Evolutionary conservation across 2,797 vertebrate species (phyloP).

Genomic region (Pantherophis alleghaniensis): DNA sequence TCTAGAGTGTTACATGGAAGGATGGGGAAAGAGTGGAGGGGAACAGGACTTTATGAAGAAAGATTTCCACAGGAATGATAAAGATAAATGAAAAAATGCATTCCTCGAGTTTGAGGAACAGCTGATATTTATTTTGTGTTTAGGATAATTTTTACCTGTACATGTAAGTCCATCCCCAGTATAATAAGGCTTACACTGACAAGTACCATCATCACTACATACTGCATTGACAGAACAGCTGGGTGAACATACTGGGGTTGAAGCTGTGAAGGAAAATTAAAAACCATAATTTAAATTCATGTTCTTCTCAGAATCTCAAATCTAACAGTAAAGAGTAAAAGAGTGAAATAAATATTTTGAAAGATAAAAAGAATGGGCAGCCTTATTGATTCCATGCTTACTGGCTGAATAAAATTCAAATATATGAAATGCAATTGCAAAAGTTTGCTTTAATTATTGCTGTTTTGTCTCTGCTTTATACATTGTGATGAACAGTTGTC

Average conservation of each 20-base stretch:
- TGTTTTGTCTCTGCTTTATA: neutral
- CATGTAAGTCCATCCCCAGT: constrained; percentile 87
- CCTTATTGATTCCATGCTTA: neutral
- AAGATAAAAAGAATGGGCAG: neutral
- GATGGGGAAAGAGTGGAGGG: neutral
- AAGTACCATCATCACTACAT: constrained; percentile 85
- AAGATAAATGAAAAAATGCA: neutral
- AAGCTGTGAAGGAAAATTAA: constrained; percentile 66
- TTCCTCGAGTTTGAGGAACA: neutral
- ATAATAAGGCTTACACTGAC: constrained; percentile 84
- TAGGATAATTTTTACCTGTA: constrained; percentile 72
- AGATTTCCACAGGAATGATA: neutral
- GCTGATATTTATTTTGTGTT: neutral
- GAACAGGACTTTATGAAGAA: neutral
- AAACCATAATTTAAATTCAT: neutral
- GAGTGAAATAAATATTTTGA: neutral
- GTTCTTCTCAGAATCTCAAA: neutral
- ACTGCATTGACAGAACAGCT: constrained; percentile 80
- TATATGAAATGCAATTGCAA: neutral
- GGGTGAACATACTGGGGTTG: constrained; percentile 74
- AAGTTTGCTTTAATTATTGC: neutral
- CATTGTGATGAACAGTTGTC: neutral
- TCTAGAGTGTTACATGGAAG: neutral
- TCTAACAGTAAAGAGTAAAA: neutral
- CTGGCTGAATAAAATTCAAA: neutral